Evolutionary conservation across 2,113 vertebrate species (phyloP).

Genomic region (Dryoscopus gambensis): DNA sequence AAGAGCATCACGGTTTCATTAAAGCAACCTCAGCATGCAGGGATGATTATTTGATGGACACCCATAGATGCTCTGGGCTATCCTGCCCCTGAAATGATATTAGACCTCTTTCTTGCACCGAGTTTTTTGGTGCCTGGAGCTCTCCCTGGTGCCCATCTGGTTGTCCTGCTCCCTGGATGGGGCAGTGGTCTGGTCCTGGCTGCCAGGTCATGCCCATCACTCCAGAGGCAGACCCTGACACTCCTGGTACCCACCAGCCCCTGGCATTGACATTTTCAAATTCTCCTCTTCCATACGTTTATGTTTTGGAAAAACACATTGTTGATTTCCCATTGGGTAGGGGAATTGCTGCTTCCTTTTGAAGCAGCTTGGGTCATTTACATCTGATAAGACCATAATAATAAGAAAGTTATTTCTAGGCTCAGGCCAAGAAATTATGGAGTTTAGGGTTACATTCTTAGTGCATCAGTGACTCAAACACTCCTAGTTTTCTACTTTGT

Average conservation of each 20-base stretch:
- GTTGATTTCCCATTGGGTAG: background rate
- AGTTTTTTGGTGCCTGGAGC: background rate
- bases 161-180: background rate
- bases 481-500: background rate
- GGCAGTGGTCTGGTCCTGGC: background rate
- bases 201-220: background rate
- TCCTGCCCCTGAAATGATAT: background rate
- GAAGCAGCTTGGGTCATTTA: background rate
- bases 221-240: accelerated
- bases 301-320: background rate
- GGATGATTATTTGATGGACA: background rate
- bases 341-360: background rate
- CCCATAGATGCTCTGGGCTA: accelerated
- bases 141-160: accelerated
- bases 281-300: background rate
- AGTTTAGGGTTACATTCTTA: background rate
- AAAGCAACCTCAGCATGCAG: background rate
- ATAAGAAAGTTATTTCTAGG: background rate
- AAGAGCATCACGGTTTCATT: background rate
- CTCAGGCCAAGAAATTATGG: background rate
- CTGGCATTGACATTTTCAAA: accelerated
- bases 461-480: background rate
- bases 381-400: background rate
- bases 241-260: accelerated
- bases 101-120: background rate